phyloP scores from a whole-genome alignment of 2,113 vertebrate species.

The Brachionichthys hirsutus region DNA sequence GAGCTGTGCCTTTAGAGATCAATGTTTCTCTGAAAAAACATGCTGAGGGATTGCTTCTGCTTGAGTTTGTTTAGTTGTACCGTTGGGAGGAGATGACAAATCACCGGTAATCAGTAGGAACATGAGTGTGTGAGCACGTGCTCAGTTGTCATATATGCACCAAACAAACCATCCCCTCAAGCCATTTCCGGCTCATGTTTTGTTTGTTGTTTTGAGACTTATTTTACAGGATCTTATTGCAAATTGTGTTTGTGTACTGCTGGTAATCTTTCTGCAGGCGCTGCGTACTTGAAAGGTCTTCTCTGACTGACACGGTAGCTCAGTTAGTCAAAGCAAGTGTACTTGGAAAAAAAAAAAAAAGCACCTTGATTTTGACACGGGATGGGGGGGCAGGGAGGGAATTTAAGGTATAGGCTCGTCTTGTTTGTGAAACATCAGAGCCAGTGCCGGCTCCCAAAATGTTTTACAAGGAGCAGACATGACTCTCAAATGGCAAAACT shows the following conservation, averaged over 20 bases:
- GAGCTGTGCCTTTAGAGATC: slow-evolving; percentile 44
- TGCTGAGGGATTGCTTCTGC: slow-evolving; percentile 41
- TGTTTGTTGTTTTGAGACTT: slow-evolving; percentile 35
- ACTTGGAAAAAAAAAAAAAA: too few relatives aligned
- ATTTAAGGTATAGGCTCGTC: slow-evolving; percentile 5
- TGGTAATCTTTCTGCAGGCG: neutral
- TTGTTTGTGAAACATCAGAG: slow-evolving; percentile 8
- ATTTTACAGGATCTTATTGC: slow-evolving; percentile 20
- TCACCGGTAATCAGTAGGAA: slow-evolving; percentile 50
- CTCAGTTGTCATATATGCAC: slow-evolving; percentile 42
- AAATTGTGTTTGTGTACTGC: slow-evolving; percentile 11
- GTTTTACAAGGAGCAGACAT: neutral
- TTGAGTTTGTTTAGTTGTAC: slow-evolving; percentile 25
- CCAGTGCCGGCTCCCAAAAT: neutral
- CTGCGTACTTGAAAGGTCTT: slow-evolving; percentile 1
- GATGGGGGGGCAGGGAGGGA: neutral
- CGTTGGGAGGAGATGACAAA: slow-evolving; percentile 41
- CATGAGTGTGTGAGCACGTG: slow-evolving; percentile 13
- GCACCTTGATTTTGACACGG: neutral
- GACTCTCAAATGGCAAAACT: too few relatives aligned
- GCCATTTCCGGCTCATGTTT: slow-evolving; percentile 30
- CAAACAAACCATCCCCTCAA: slow-evolving; percentile 49
- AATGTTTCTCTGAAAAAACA: slow-evolving; percentile 37
- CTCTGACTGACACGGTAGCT: slow-evolving; percentile 11
- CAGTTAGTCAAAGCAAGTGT: slow-evolving; percentile 9